Percentiles rank a stretch among this genome's conserved stretches.
phyloP scores from a whole-genome alignment of 2,113 vertebrate genomes.

The Odontophorus gujanensis region DNA sequence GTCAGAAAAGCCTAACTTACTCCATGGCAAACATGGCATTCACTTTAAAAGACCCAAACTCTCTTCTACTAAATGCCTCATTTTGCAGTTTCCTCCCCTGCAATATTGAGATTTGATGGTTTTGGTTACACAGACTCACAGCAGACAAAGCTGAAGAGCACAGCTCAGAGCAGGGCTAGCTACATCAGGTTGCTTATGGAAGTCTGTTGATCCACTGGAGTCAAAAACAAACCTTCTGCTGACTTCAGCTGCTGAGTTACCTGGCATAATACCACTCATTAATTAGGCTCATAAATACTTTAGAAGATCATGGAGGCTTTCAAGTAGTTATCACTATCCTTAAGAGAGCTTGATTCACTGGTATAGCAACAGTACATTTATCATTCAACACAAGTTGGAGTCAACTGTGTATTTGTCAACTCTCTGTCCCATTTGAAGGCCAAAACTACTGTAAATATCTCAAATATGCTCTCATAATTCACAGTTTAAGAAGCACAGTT shows the following conservation, averaged over 20 bases:
- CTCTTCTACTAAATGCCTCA: not conserved
- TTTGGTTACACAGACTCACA: not conserved
- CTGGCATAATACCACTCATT: not conserved
- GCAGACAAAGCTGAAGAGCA: not conserved
- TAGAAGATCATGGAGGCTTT: not conserved
- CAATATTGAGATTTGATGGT: not conserved
- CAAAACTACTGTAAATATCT: not conserved
- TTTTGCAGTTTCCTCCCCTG: not conserved
- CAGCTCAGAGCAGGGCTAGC: not conserved
- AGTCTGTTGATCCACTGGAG: not conserved
- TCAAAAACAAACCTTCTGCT: not conserved
- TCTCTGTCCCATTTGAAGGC: not conserved
- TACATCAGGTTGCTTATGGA: not conserved
- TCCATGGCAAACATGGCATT: not conserved
- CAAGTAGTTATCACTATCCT: not conserved
- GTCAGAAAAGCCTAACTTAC: not conserved
- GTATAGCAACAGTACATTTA: not conserved
- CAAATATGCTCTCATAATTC: not conserved
- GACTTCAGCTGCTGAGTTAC: accelerated
- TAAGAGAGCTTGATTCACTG: not conserved
- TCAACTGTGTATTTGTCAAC: not conserved
- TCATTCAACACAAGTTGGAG: not conserved
- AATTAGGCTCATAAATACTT: not conserved
- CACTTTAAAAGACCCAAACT: not conserved
- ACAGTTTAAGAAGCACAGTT: not conserved